Percentiles rank a stretch among this genome's conserved stretches.
Conservation (phyloP, 1,140 invertebrate genomes). For the Sinella curviseta region DNA sequence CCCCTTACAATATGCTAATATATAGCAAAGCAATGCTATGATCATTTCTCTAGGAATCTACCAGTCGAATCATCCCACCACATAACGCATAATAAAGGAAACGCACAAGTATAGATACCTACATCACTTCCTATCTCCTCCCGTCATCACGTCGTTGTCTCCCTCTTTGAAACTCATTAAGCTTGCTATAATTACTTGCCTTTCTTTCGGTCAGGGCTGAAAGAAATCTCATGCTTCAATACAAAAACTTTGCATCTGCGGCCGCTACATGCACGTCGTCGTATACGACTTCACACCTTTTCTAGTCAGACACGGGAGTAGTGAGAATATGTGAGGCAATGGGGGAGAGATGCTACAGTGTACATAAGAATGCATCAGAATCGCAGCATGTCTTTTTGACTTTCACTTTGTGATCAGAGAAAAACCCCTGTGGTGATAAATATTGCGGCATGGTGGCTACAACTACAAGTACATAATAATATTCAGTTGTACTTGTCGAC, state of each 20-base stretch:
- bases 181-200: neutral
- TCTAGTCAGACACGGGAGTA: neutral
- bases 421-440: slow-evolving; percentile 2
- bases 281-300: neutral
- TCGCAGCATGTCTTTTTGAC: slow-evolving; percentile 3
- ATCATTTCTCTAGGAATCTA: no score
- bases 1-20: no score
- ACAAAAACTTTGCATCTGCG: no score
- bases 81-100: no score
- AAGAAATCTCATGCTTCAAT: neutral
- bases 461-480: no score
- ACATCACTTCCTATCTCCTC: neutral
- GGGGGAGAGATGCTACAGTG: no score
- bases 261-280: neutral
- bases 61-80: no score
- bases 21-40: no score
- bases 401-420: slow-evolving; percentile 8
- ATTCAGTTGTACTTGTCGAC: no score
- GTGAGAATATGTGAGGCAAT: neutral
- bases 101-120: no score
- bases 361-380: neutral
- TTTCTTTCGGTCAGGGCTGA: neutral
- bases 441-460: neutral
- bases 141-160: neutral
- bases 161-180: neutral